Base-by-base conservation (phyloP, 2,888 invertebrate species). In the Caenorhabditis zanzibari region DNA sequence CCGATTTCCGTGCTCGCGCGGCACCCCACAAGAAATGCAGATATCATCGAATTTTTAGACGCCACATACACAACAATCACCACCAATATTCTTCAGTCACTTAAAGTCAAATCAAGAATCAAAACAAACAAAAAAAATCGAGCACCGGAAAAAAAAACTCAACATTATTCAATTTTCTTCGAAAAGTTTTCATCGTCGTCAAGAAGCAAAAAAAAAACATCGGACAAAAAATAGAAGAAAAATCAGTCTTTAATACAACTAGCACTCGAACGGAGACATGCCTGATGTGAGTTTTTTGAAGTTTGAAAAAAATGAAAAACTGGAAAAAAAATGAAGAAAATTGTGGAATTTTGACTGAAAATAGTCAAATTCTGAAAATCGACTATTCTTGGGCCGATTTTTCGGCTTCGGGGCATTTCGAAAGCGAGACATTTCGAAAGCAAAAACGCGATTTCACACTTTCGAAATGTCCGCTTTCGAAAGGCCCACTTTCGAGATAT, bases 261-360 rank as follows among this genome's bases (percentile, higher is more conserved):
- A 44, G 41, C 7, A 24, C 2, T 32, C n/a, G 32, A 32, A 58
- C 58, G 32, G 32, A 63, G 41, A 47, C 16, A 77, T 77, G 77
- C 77, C 77, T 71, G 77, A 77, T 71, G 77, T 77, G 77, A 77
- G 77, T 77, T 61, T 69, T 75, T 66, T 49, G 5, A 16, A 71
- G n/a, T 49, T 49, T 52, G 52, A 1, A 26, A n/a, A 69, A 26
- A 38, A 10, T 38, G 6, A 6, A n/a, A n/a, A n/a, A 38, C 6
- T 38, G 38, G 10, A 38, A 38, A 38, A 38, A 38, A 38, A 38
- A 32, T 32, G 32, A 4, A 32, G 35, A 54, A 68, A 56, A n/a
- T 35, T 54, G 32, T 19, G 35, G 28, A 58, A 16, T 41, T 41
- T 59, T 35, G 16, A 35, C 28, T 26, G 28, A 28, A n/a, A n/a